A percentile compares a stretch with the other conserved stretches of the same genome.
Conservation (phyloP, 2,888 invertebrate genomes). For the Tortricodes alternella region DNA sequence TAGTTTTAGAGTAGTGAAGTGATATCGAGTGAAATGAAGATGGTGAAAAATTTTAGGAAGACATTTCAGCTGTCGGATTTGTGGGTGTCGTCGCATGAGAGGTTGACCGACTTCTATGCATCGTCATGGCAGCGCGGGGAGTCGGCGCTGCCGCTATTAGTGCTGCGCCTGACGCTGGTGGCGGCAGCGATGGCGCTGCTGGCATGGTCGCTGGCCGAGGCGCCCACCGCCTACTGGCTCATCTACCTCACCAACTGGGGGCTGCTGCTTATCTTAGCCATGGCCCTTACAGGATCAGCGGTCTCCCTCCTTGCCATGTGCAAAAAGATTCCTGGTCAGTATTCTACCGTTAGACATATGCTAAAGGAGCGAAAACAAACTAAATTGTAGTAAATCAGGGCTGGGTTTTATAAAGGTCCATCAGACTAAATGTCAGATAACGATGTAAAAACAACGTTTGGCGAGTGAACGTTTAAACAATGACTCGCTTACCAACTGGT, state of each 20-base stretch:
- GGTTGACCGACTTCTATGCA: conserved; percentile 65
- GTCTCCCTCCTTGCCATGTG: conserved; percentile 52
- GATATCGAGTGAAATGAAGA: conserved; percentile 41
- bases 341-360: too few species aligned
- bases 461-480: too few species aligned
- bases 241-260: conserved; percentile 77
- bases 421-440: too few species aligned
- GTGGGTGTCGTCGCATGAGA: conserved; percentile 67
- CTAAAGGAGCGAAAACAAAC: too few species aligned
- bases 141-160: conserved; percentile 61
- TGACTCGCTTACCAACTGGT: too few species aligned
- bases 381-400: too few species aligned
- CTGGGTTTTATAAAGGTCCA: too few species aligned
- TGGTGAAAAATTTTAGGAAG: conserved; percentile 72
- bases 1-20: neutral
- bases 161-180: conserved; percentile 54
- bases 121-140: conserved; percentile 75
- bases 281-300: conserved; percentile 52
- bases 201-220: conserved; percentile 57
- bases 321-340: conserved; percentile 55
- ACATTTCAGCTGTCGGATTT: conserved; percentile 53
- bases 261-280: conserved; percentile 52
- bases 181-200: conserved; percentile 52
- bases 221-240: conserved; percentile 53
- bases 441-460: too few species aligned